Evolutionary conservation across 2,797 vertebrate species (phyloP), one percentile per base, ranked within the genome.

Genomic region (Sardinella longiceps): DNA sequence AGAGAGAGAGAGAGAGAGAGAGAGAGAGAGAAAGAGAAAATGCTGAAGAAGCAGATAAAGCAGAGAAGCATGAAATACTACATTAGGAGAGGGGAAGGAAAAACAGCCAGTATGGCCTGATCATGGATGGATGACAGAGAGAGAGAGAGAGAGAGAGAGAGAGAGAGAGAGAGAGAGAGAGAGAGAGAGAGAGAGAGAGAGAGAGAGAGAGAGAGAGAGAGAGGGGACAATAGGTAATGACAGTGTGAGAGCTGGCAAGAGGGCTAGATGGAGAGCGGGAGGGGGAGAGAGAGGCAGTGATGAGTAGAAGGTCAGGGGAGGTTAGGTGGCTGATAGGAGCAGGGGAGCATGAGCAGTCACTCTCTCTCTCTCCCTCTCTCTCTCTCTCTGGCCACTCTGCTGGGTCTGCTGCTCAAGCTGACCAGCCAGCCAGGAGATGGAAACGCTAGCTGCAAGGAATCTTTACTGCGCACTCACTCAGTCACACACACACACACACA

Each of bases 31-130:
- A 14, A 20, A 58, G 11, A n/a, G 15, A 80, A 53, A 81, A 82
- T 81, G 56, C 80, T 74, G 43, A 81, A 63, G 77, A 81, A 81
- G 84, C 66, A 82, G 80, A 84, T 56, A 80, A 46, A 81, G 84
- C 56, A 58, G 87, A 74, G 66, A 74, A 18, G 80, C 43, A 77
- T 82, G 60, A 82, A 80, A 74, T 74, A 33, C 66, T 18, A 74
- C 66, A 74, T 74, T 74, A 74, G 66, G 66, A 74, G 33, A 74
- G 88, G 89, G 90, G 90, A 89, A 91, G 92, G 92, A 90, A 92
- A 92, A 92, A 89, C 89, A 90, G 91, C 91, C 92, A 91, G 90
- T 87, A 90, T 91, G 92, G 91, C 86, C 90, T 87, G 90, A 90
- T 91, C 86, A 87, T 84, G 90, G 87, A 20, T 87, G 88, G 89